Evolutionary conservation across 2,888 invertebrate genomes (phyloP).

Genomic region (Autographa pulchrina): DNA sequence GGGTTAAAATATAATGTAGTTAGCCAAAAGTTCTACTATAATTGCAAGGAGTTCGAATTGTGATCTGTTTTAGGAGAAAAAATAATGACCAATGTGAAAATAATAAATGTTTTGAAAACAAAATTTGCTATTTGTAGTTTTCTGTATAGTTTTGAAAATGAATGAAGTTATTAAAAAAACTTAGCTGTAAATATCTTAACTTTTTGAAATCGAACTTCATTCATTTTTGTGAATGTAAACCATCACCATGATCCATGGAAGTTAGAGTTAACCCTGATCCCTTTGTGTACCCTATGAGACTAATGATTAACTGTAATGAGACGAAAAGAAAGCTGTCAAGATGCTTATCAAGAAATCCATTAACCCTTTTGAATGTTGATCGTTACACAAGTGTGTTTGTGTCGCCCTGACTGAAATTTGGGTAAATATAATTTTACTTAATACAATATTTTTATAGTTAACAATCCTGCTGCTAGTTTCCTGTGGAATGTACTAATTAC

Average conservation of each 20-base stretch:
- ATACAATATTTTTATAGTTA: constrained; percentile 80
- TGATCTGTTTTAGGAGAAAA: constrained; percentile 79
- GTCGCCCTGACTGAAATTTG: constrained; percentile 86
- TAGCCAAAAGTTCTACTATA: constrained; percentile 69
- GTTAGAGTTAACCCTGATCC: constrained; percentile 58
- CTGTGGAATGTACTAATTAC: constrained; percentile 87
- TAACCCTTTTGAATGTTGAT: constrained; percentile 79
- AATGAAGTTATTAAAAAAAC: constrained; percentile 56
- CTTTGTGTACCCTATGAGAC: constrained; percentile 54
- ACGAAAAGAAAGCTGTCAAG: constrained; percentile 87
- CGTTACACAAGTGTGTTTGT: constrained; percentile 84
- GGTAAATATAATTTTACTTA: constrained; percentile 88
- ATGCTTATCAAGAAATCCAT: constrained; percentile 85
- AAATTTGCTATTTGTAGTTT: constrained; percentile 69
- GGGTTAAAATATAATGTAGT: constrained; percentile 67
- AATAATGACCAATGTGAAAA: constrained; percentile 86
- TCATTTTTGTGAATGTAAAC: constrained; percentile 59
- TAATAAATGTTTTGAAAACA: constrained; percentile 87
- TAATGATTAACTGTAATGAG: constrained; percentile 62
- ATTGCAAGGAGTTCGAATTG: constrained; percentile 75
- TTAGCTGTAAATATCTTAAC: constrained; percentile 23
- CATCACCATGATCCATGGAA: constrained; percentile 54
- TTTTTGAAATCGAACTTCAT: constrained; percentile 55
- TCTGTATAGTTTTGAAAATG: constrained; percentile 66
- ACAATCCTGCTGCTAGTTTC: constrained; percentile 83